These are phyloP conservation scores for Notospermus geniculatus DNA, from an alignment of 1,140 invertebrate genomes.

Conservation along the genomic window DNA sequence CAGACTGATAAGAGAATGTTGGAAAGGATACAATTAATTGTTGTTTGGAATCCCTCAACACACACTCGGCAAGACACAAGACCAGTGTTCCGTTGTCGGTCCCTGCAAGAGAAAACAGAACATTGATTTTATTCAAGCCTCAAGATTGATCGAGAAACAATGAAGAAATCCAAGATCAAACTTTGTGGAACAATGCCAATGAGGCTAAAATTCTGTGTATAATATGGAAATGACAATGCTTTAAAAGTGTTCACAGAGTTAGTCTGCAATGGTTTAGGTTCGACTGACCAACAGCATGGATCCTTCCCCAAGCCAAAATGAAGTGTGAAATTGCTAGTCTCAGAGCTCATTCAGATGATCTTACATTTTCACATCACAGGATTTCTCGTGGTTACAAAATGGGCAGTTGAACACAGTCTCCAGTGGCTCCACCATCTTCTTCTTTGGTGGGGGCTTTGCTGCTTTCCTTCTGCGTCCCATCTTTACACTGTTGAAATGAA, in stretches of 20 bases:
- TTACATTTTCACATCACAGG: constrained; percentile 99
- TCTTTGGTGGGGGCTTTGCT: constrained; percentile 91
- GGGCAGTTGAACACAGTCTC: constrained; percentile 98
- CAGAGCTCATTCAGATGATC: constrained; percentile 41
- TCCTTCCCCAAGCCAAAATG: no score
- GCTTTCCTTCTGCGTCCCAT: constrained; percentile 98
- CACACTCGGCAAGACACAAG: constrained; percentile 91
- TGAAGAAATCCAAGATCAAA: no score
- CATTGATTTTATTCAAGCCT: no score
- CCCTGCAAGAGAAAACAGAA: constrained; percentile 68
- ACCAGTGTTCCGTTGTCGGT: constrained; percentile 87
- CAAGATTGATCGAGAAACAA: no score
- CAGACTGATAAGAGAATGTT: constrained; percentile 4
- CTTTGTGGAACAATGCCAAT: no score
- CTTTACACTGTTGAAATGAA: no score
- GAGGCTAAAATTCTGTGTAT: no score
- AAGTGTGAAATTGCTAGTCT: no score
- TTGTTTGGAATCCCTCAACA: constrained; percentile 94
- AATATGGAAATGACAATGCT: no score
- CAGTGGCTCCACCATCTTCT: constrained; percentile 89
- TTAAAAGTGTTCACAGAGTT: no score
- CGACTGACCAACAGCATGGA: no score
- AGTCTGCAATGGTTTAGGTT: no score
- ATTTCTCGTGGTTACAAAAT: constrained; percentile 99
- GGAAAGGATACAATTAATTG: constrained; percentile 77